These are phyloP conservation scores for Myripristis murdjan DNA, from an alignment of 2,797 vertebrate species.

Conservation along the genomic window DNA sequence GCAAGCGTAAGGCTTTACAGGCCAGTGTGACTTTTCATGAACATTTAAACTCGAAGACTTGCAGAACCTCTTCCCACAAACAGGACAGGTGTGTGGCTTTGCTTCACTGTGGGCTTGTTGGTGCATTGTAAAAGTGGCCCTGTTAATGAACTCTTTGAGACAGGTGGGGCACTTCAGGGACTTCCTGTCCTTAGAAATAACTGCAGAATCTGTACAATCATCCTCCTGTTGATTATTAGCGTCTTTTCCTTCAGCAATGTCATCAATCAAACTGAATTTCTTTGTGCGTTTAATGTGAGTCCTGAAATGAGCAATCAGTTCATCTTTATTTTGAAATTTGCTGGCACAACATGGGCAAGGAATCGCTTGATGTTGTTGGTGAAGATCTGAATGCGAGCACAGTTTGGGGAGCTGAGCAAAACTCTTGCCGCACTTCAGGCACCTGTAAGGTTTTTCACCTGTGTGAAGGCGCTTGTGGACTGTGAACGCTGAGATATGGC, in stretches of 20 bases:
- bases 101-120: conserved; percentile 19
- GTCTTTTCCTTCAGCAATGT: not conserved
- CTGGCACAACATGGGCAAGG: conserved; percentile 59
- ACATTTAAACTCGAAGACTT: conserved; percentile 27
- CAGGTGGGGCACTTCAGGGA: conserved; percentile 43
- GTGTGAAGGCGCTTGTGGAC: conserved; percentile 65
- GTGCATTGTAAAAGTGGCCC: conserved; percentile 32
- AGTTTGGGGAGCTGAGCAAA: conserved; percentile 57
- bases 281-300: conserved; percentile 42
- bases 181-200: not conserved
- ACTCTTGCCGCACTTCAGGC: conserved; percentile 52
- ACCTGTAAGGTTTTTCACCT: conserved; percentile 65
- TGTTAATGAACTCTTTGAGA: conserved; percentile 32
- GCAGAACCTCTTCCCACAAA: conserved; percentile 52
- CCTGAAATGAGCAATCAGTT: conserved; percentile 60
- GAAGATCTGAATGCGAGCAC: conserved; percentile 48
- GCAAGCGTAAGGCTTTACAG: conserved; percentile 65
- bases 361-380: conserved; percentile 20
- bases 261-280: not conserved
- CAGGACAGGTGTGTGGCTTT: conserved; percentile 36
- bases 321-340: conserved; percentile 43
- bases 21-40: conserved; percentile 64
- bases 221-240: not conserved
- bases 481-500: conserved; percentile 59
- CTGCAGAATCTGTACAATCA: not conserved